A percentile compares a stretch with the other conserved stretches of the same genome.
phyloP scores from a whole-genome alignment of 2,113 vertebrate genomes.

The Mionectes macconnelli region DNA sequence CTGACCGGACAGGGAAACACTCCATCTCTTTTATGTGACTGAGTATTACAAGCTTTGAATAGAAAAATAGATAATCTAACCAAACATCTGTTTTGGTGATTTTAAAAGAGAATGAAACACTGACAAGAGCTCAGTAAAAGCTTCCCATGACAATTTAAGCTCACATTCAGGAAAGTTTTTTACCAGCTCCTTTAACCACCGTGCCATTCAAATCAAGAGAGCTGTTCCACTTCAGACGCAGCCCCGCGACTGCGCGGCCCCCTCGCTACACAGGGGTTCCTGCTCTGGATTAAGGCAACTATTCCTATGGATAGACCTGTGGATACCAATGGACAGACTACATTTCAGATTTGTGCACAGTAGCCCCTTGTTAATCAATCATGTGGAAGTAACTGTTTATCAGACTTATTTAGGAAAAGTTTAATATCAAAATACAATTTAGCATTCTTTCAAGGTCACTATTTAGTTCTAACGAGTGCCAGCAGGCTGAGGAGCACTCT shows the following conservation, averaged over 20 bases:
- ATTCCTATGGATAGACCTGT: rapidly evolving
- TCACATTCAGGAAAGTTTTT: background rate
- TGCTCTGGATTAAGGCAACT: background rate
- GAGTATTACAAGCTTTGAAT: background rate
- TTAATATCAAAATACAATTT: background rate
- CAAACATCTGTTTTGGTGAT: background rate
- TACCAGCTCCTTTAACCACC: background rate
- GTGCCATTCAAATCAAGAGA: background rate
- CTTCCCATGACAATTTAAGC: background rate
- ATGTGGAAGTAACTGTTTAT: background rate
- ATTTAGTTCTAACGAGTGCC: background rate
- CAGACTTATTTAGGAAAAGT: background rate
- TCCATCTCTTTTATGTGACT: background rate
- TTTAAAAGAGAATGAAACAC: background rate
- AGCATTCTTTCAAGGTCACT: background rate
- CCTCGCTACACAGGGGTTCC: background rate
- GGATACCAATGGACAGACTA: background rate
- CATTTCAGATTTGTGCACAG: background rate
- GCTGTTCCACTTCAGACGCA: background rate
- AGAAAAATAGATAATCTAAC: slow-evolving; percentile 5
- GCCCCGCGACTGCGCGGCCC: rapidly evolving
- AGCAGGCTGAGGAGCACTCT: background rate
- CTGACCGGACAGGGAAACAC: background rate
- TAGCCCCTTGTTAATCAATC: background rate
- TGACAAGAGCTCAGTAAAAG: background rate